Evolutionary conservation across 2,113 vertebrate genomes (phyloP).

Genomic region (Gallinago media): DNA sequence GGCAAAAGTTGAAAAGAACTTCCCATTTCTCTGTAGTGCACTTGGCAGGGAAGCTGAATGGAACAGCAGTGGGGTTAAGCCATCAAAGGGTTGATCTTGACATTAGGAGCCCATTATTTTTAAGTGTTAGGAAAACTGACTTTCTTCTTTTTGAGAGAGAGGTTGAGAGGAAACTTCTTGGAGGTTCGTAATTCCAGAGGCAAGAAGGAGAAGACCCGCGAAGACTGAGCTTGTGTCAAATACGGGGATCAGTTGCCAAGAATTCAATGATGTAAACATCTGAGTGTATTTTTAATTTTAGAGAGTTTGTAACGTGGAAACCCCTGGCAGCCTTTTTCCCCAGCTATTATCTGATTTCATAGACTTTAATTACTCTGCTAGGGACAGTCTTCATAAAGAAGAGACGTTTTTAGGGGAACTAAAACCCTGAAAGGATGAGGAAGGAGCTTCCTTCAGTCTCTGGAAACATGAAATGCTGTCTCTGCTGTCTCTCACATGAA

Average conservation of each 20-base stretch:
- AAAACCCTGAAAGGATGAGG: not conserved
- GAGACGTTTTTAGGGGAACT: not conserved
- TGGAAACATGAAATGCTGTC: not conserved
- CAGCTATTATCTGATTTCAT: accelerated
- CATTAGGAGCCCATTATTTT: not conserved
- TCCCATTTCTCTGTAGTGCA: not conserved
- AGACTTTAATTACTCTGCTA: not conserved
- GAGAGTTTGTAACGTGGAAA: accelerated
- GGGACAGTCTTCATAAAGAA: not conserved
- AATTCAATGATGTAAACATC: not conserved
- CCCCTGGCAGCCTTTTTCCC: not conserved
- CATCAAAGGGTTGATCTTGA: not conserved
- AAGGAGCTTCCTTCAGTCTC: not conserved
- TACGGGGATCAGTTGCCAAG: not conserved
- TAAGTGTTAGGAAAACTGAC: not conserved
- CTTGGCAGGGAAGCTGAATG: not conserved
- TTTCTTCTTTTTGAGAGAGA: not conserved
- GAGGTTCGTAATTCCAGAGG: not conserved
- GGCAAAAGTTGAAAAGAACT: not conserved
- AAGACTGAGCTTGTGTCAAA: not conserved
- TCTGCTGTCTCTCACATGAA: not conserved
- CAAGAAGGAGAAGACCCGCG: not conserved
- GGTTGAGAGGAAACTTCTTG: not conserved
- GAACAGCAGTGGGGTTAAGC: not conserved
- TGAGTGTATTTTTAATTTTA: not conserved